Base-by-base conservation (phyloP, 2,888 invertebrate genomes). In the Parnassius apollo region DNA sequence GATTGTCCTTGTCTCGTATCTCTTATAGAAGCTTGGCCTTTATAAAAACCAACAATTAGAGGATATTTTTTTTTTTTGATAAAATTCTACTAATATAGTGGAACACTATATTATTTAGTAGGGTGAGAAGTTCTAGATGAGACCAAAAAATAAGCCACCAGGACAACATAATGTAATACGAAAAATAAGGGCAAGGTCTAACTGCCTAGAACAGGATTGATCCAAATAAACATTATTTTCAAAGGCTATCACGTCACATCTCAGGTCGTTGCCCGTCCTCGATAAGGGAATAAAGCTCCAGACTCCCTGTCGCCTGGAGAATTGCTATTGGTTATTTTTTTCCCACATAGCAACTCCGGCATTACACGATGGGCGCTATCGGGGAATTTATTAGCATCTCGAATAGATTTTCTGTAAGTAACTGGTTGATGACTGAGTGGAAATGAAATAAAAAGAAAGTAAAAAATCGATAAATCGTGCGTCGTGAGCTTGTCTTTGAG, bases 311-410 rank as follows among this genome's bases (percentile, higher is more conserved):
- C 62, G 62, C 62, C 62, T 4, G 13, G 25, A 25, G 13, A 46
- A 57, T 57, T 57, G 13, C 57, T 42, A 35, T 22, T 18, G 44
- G 9, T 48, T 42, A 51, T 62, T 57, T 62, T 61, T 62, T 62
- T 62, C 57, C 51, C 57, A 57, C 62, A 62, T 52, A 53, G 62
- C 57, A 57, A 57, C 58, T 25, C 58, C 44, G 57, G 57, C 52
- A 52, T 57, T 51, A 52, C 57, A 18, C 62, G 46, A 62, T 57
- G 62, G 57, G 49, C 48, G 57, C 48, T 62, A 62, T 62, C 62
- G 62, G 53, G 44, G 46, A 57, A 57, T 62, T 62, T 62, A 62
- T 62, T 62, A 57, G 62, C 57, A 62, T 57, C 57, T 53, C 57
- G 53, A 57, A 62, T 57, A 57, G 62, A 57, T 57, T 62, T 48